These are phyloP conservation scores for Heloderma charlesbogerti DNA, from an alignment of 2,113 vertebrate genomes.

Conservation along the genomic window DNA sequence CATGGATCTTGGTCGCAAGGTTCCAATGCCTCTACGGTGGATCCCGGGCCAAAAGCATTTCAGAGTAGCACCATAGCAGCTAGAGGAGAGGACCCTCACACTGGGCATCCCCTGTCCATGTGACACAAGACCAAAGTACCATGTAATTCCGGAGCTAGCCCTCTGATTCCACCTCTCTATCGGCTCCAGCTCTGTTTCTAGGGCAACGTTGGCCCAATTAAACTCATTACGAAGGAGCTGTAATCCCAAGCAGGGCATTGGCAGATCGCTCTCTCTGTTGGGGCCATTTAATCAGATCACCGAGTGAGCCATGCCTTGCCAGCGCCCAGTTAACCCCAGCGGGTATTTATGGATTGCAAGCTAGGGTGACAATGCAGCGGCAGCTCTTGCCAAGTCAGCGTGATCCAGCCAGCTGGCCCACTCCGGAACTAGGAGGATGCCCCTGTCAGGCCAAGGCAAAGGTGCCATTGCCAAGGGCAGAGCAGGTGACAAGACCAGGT, in stretches of 20 bases:
- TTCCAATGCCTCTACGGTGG: neutral
- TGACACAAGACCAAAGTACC: neutral
- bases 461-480: neutral
- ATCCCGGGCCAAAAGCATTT: too few species aligned
- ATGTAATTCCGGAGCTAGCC: neutral
- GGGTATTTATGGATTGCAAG: fast-evolving
- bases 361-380: neutral
- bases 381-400: neutral
- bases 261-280: conserved; percentile 60
- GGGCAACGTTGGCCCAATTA: conserved; percentile 69
- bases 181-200: conserved; percentile 43
- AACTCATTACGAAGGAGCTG: conserved; percentile 66
- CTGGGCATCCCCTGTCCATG: neutral
- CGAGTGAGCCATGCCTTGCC: fast-evolving
- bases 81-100: neutral
- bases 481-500: neutral
- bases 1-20: neutral
- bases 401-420: neutral
- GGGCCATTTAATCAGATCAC: conserved; percentile 64
- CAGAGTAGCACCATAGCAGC: neutral
- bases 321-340: neutral
- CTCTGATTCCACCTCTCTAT: fast-evolving
- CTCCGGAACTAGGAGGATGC: too few species aligned
- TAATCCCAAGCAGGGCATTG: conserved; percentile 62
- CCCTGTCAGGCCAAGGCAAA: too few species aligned